phyloP scores from a whole-genome alignment of 2,113 vertebrate species.

The Egretta garzetta region DNA sequence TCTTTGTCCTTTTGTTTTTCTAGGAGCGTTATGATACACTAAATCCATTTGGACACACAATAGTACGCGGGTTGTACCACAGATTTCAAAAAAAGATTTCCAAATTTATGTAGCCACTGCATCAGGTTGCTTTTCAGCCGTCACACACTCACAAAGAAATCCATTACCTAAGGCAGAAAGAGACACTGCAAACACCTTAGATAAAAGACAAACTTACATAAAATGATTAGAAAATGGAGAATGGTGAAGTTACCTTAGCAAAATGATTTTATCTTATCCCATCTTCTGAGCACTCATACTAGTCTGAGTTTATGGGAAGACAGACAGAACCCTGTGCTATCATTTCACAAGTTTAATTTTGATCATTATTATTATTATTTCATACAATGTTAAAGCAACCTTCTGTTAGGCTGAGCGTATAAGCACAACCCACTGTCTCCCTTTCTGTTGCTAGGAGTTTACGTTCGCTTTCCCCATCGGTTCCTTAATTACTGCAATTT shows the following conservation, averaged over 20 bases:
- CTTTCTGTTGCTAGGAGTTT: neutral
- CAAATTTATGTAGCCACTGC: neutral
- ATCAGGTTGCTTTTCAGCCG: neutral
- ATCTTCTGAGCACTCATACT: neutral
- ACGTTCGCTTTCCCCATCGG: neutral
- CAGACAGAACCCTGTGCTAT: neutral
- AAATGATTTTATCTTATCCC: neutral
- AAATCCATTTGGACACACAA: slow-evolving; percentile 46
- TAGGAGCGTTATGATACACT: neutral
- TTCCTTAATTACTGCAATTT: neutral
- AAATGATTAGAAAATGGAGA: neutral
- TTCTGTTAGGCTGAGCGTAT: neutral
- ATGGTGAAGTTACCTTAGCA: neutral
- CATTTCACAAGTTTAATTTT: neutral
- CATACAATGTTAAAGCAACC: neutral
- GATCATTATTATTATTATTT: neutral
- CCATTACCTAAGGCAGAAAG: neutral
- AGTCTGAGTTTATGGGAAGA: neutral
- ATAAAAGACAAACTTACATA: neutral
- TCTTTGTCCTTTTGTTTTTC: slow-evolving; percentile 48
- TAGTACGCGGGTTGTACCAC: neutral
- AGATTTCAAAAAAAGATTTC: neutral
- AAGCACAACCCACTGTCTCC: neutral
- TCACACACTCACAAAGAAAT: neutral
- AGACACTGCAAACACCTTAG: neutral